phyloP scores from a whole-genome alignment of 2,797 vertebrate genomes.

The Enteromius anoplus region DNA sequence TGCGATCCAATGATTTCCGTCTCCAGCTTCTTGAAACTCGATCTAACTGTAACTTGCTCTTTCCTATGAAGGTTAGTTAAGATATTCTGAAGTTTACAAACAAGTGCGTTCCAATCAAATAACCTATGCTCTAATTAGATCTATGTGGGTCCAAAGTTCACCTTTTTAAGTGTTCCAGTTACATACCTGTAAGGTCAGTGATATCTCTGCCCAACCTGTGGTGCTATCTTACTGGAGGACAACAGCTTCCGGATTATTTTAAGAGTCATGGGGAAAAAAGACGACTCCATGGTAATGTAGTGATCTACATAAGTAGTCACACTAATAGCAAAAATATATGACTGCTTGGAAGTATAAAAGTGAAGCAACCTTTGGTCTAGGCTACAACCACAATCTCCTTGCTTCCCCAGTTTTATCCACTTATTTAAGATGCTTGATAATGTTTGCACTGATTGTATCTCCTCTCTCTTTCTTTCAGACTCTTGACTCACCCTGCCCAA shows the following conservation, averaged over 20 bases:
- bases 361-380: slow-evolving; percentile 12
- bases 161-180: slow-evolving; percentile 8
- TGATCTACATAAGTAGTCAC: slow-evolving; percentile 17
- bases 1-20: neutral
- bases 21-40: neutral
- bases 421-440: neutral
- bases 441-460: slow-evolving; percentile 6
- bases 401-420: neutral
- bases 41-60: slow-evolving; percentile 14
- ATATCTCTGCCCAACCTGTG: slow-evolving; percentile 59
- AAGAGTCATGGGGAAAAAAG: slow-evolving; percentile 54
- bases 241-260: slow-evolving; percentile 57
- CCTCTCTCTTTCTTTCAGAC: slow-evolving; percentile 35
- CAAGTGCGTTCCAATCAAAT: slow-evolving; percentile 43
- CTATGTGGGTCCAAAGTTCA: neutral
- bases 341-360: slow-evolving; percentile 40
- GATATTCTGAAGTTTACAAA: slow-evolving; percentile 51
- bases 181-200: slow-evolving; percentile 43
- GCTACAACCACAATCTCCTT: neutral
- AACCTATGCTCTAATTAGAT: slow-evolving; percentile 22
- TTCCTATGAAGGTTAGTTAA: slow-evolving; percentile 10
- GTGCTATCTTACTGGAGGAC: slow-evolving; percentile 57
- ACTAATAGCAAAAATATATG: slow-evolving; percentile 50
- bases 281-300: slow-evolving; percentile 32
- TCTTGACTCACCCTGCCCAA: slow-evolving; percentile 24